phyloP scores from a whole-genome alignment of 2,113 vertebrate genomes.

The Promerops cafer region DNA sequence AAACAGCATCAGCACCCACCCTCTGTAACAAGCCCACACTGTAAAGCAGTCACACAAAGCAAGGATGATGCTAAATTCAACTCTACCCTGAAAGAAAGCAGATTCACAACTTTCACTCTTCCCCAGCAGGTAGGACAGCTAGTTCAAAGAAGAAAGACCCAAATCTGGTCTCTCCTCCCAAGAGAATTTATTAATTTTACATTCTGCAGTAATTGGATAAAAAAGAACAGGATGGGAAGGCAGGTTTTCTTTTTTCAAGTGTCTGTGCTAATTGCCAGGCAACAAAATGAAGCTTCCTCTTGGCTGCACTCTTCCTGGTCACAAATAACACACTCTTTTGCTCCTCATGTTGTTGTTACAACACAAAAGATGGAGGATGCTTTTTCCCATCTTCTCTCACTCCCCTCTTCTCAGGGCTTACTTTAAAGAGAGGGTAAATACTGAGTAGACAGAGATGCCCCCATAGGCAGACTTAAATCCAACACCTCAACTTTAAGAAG shows the following conservation, averaged over 20 bases:
- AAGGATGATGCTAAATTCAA: background rate
- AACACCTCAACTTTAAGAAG: background rate
- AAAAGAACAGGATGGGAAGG: background rate
- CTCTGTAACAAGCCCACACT: background rate
- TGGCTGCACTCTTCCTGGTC: background rate
- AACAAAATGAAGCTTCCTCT: slow-evolving; percentile 3
- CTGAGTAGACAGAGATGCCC: background rate
- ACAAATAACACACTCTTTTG: background rate
- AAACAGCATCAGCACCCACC: background rate
- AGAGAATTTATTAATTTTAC: slow-evolving; percentile 1
- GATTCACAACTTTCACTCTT: background rate
- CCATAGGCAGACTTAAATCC: background rate
- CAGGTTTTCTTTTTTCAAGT: slow-evolving; percentile 15
- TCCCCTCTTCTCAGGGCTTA: background rate
- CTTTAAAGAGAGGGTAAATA: background rate
- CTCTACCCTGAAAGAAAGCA: background rate
- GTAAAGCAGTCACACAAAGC: background rate
- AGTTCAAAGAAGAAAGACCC: background rate
- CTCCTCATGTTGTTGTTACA: background rate
- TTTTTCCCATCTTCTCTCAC: background rate
- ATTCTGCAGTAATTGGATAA: background rate
- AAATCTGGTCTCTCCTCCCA: background rate
- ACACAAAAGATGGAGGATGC: background rate
- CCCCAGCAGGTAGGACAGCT: background rate
- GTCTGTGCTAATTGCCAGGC: slow-evolving; percentile 1